A percentile compares a stretch with the other conserved stretches of the same genome.
Conservation (phyloP, 1,140 invertebrate species). For the Caerostris darwini region DNA sequence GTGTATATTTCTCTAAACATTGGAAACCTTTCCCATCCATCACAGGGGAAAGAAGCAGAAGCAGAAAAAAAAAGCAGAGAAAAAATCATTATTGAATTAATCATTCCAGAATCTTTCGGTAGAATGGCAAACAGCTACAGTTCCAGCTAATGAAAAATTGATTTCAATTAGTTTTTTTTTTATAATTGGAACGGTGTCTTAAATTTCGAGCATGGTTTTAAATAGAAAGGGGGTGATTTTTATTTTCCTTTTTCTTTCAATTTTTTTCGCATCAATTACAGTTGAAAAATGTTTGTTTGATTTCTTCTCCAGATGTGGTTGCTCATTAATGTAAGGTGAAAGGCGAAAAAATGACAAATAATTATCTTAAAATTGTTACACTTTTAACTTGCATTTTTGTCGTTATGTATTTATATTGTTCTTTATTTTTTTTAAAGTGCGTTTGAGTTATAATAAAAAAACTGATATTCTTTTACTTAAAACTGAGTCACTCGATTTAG, state of each 20-base stretch:
- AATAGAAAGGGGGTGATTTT: not conserved
- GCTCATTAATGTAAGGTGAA: not conserved
- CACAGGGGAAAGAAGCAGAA: not conserved
- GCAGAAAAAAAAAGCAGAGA: not conserved
- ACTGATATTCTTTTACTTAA: not conserved
- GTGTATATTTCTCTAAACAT: slow-evolving; percentile 17
- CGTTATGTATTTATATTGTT: not conserved
- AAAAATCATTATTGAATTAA: slow-evolving; percentile 21
- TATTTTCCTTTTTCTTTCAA: not conserved
- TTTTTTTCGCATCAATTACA: not conserved
- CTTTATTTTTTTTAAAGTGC: not conserved
- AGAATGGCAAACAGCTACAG: not conserved
- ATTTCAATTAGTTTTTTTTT: slow-evolving; percentile 49
- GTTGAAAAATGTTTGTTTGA: not conserved
- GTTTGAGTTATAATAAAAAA: not conserved
- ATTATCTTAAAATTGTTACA: not conserved
- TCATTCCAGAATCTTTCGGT: not conserved
- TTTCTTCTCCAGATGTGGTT: not conserved
- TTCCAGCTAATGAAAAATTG: slow-evolving; percentile 55
- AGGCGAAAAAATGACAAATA: not conserved
- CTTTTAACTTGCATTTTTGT: not conserved
- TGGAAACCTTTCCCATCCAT: not conserved
- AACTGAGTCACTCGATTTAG: not conserved
- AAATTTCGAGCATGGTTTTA: not conserved
- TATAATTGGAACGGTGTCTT: not conserved